A percentile compares a stretch with the other conserved stretches of the same genome.
phyloP scores from a whole-genome alignment of 2,797 vertebrate species.

The Pangasius mekongensis region DNA sequence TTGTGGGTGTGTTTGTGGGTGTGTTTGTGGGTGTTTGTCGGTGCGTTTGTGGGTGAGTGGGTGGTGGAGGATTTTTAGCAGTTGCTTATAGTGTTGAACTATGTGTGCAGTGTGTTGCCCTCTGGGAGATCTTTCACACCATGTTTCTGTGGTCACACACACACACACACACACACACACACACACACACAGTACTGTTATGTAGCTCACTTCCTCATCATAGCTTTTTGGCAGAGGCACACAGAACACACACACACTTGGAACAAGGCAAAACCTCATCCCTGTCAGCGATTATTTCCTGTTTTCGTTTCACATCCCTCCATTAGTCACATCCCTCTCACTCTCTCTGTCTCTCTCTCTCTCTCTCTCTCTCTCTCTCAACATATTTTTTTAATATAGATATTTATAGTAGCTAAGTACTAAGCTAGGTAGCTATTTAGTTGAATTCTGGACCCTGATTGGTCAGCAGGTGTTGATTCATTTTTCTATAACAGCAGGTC shows the following conservation, averaged over 20 bases:
- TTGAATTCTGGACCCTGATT: background rate
- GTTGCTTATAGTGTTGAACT: background rate
- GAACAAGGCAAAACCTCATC: constrained; percentile 44
- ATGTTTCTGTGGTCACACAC: constrained; percentile 9
- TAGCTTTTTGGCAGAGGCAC: constrained; percentile 6
- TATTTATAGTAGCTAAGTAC: background rate
- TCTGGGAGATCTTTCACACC: constrained; percentile 26
- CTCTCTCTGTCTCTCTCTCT: constrained; percentile 19
- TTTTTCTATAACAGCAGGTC: background rate
- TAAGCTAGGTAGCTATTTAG: background rate
- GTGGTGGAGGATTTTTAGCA: background rate
- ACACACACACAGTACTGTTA: constrained; percentile 1
- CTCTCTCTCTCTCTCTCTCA: constrained; percentile 11
- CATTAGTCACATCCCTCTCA: constrained; percentile 29
- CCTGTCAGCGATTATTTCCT: constrained; percentile 60
- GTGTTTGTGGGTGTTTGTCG: background rate
- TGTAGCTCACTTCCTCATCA: constrained; percentile 21
- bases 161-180: background rate
- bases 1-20: background rate
- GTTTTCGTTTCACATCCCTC: constrained; percentile 41
- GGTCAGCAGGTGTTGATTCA: background rate
- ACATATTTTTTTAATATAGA: background rate
- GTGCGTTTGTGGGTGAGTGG: background rate
- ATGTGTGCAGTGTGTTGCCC: constrained; percentile 15
- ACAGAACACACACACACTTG: constrained; percentile 1